These are phyloP conservation scores for Eospalax fontanierii DNA, from an alignment of 2,797 vertebrate species.

Conservation along the genomic window DNA sequence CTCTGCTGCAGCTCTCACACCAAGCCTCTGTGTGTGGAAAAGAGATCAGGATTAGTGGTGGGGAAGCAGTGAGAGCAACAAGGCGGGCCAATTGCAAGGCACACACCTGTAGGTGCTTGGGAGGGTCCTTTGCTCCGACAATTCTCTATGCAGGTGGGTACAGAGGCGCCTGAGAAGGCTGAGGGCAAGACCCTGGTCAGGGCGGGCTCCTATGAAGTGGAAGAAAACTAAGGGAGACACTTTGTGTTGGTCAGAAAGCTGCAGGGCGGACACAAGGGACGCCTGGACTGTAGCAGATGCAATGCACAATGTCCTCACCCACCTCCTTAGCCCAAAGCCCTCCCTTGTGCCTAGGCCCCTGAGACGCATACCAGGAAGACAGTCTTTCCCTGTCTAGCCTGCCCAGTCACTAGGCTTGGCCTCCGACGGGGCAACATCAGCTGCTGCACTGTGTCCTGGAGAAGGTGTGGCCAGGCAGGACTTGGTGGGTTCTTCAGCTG, in stretches of 20 bases:
- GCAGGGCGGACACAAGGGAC: conserved; percentile 91
- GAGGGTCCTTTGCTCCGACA: conserved; percentile 78
- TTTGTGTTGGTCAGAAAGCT: conserved; percentile 67
- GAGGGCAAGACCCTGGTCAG: conserved; percentile 90
- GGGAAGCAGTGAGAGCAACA: not conserved
- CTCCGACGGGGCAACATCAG: conserved; percentile 87
- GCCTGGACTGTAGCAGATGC: conserved; percentile 87
- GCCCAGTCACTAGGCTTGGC: conserved; percentile 91
- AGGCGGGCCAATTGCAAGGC: no score
- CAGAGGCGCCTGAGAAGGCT: conserved; percentile 91
- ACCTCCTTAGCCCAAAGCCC: not conserved
- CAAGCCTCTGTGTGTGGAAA: conserved; percentile 89
- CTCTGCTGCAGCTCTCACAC: conserved; percentile 90
- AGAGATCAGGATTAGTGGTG: not conserved
- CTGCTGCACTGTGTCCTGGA: conserved; percentile 92
- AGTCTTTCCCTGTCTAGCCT: conserved; percentile 93
- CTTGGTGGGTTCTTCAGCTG: conserved; percentile 68
- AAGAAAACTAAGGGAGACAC: conserved; percentile 89
- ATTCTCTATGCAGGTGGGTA: conserved; percentile 86
- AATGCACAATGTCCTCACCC: not conserved
- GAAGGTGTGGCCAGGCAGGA: conserved; percentile 76
- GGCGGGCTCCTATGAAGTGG: conserved; percentile 93
- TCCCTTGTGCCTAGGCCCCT: not conserved
- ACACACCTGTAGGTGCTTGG: conserved; percentile 90
- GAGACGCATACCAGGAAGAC: conserved; percentile 92